phyloP scores from a whole-genome alignment of 2,888 invertebrate species.

The Oscheius sp. region DNA sequence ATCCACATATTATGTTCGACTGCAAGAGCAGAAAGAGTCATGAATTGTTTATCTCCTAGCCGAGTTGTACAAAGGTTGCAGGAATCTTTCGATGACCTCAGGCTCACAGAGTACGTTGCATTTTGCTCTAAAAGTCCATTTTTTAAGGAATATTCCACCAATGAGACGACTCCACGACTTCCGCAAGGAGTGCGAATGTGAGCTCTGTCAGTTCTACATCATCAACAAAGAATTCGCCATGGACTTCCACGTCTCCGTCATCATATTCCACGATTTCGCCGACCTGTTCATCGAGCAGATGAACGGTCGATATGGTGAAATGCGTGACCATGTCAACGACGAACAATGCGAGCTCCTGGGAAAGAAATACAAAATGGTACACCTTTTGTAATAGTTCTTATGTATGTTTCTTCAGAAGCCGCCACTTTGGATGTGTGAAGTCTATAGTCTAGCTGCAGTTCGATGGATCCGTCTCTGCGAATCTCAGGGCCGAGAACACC shows the following conservation, averaged over 20 bases:
- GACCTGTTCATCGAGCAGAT: background rate
- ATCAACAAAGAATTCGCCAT: conserved; percentile 20
- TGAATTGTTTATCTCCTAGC: conserved; percentile 10
- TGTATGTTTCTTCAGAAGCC: conserved; percentile 20
- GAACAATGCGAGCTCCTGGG: conserved; percentile 14
- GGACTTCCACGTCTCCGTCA: background rate
- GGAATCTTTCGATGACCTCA: conserved; percentile 22
- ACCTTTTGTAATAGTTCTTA: background rate
- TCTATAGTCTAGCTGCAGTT: conserved; percentile 3
- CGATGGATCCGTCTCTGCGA: conserved; percentile 31
- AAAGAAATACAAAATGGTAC: conserved; percentile 3
- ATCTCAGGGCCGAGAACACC: conserved; percentile 8
- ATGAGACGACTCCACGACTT: conserved; percentile 20
- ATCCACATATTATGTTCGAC: background rate
- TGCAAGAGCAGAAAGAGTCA: background rate
- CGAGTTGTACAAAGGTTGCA: conserved; percentile 10
- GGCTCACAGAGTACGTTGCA: conserved; percentile 1
- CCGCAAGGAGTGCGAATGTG: conserved; percentile 24
- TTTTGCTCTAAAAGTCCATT: background rate
- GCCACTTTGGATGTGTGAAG: conserved; percentile 32
- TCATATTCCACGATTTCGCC: conserved; percentile 11
- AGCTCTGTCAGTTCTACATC: conserved; percentile 21
- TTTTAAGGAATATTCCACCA: background rate
- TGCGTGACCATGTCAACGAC: conserved; percentile 15
- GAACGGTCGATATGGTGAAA: background rate